Evolutionary conservation across 2,113 vertebrate genomes (phyloP).

Genomic region (Orycteropus afer): DNA sequence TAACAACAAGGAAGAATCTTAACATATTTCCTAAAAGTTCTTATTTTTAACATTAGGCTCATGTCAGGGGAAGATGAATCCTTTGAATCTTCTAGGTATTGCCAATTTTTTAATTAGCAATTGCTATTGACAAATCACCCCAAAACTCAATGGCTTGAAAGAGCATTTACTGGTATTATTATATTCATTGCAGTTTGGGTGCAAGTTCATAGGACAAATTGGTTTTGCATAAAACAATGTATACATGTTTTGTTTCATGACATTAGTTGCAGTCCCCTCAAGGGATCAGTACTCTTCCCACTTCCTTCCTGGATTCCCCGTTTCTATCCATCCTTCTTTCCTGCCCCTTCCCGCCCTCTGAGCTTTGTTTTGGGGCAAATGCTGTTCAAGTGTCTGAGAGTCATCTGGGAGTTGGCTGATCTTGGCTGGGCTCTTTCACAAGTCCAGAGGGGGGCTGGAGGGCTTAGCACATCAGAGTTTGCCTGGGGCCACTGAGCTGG

Average conservation of each 20-base stretch:
- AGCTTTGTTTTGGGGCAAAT: too few relatives aligned
- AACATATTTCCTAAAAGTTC: neutral
- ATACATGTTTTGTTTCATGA: too few relatives aligned
- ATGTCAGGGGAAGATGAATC: neutral
- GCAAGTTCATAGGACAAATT: too few relatives aligned
- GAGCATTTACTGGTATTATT: too few relatives aligned
- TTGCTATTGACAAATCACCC: neutral
- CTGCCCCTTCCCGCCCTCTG: too few relatives aligned
- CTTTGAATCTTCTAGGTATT: neutral
- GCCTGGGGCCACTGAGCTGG: neutral
- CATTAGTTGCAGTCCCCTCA: too few relatives aligned
- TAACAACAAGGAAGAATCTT: neutral
- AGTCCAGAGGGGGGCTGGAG: neutral
- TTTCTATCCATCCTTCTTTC: too few relatives aligned
- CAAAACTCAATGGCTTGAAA: too few relatives aligned
- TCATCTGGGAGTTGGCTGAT: neutral
- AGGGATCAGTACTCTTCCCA: too few relatives aligned
- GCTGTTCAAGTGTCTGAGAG: neutral
- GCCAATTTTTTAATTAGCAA: neutral
- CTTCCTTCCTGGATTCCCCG: too few relatives aligned
- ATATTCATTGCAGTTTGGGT: too few relatives aligned
- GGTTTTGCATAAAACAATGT: too few relatives aligned
- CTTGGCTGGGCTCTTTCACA: neutral
- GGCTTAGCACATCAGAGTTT: neutral
- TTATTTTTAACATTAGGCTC: conserved; percentile 1